Evolutionary conservation across 1,140 invertebrate genomes (phyloP).

Genomic region (Condylostylus longicornis): DNA sequence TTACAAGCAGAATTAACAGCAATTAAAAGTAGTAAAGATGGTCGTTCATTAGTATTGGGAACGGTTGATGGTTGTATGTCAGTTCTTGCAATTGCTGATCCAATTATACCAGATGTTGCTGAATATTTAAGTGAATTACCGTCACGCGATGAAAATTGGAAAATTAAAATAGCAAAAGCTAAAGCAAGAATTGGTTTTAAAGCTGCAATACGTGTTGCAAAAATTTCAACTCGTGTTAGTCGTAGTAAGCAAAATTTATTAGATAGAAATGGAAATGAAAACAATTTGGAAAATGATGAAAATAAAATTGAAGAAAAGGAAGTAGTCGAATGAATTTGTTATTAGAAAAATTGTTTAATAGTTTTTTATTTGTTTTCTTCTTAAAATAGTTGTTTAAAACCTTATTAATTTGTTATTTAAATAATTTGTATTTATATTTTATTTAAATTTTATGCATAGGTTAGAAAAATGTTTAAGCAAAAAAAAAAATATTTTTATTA

Average conservation of each 20-base stretch:
- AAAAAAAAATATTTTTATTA: too few species aligned
- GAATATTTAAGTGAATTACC: conserved; percentile 52
- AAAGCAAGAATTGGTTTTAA: conserved; percentile 49
- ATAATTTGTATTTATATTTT: too few species aligned
- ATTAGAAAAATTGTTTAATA: too few species aligned
- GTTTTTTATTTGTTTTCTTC: too few species aligned
- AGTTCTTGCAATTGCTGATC: conserved; percentile 79
- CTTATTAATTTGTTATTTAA: too few species aligned
- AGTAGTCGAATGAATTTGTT: conserved; percentile 6
- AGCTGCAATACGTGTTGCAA: conserved; percentile 37
- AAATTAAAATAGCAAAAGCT: conserved; percentile 50
- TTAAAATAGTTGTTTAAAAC: too few species aligned
- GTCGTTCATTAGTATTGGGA: conserved; percentile 67
- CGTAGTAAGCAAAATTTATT: conserved; percentile 4
- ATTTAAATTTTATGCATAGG: too few species aligned
- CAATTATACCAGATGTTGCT: conserved; percentile 44
- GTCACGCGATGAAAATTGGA: conserved; percentile 58
- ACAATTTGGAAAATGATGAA: conserved; percentile 15
- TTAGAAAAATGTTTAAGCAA: too few species aligned
- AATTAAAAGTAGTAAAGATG: conserved; percentile 67
- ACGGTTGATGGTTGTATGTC: conserved; percentile 89
- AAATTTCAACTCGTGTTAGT: conserved; percentile 24
- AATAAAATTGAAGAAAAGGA: conserved; percentile 21
- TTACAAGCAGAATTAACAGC: conserved; percentile 82
- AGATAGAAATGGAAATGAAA: conserved; percentile 10